A percentile compares a stretch with the other conserved stretches of the same genome.
Evolutionary conservation across 64 coral and sea anemone genomes (phyloP).

Genomic region (Astreopora myriophthalma): DNA sequence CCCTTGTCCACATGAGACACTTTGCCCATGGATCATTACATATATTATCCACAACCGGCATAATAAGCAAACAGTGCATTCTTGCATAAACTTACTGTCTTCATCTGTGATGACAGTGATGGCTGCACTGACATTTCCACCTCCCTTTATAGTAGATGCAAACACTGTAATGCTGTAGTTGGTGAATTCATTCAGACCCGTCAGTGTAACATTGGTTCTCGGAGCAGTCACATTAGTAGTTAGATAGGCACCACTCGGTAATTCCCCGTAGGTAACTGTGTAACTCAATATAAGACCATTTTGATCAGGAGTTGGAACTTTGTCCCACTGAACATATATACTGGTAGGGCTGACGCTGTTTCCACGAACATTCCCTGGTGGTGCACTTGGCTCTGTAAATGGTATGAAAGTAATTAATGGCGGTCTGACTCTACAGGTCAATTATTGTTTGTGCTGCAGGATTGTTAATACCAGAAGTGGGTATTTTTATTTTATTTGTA

Average conservation of each 20-base stretch:
- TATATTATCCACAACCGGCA: no score
- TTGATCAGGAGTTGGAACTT: neutral
- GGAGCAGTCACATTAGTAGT: neutral
- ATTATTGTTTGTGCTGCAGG: no score
- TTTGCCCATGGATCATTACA: no score
- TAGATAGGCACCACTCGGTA: neutral
- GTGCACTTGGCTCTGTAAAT: neutral
- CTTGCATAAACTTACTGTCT: neutral
- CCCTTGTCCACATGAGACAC: neutral
- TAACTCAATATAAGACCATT: conserved; percentile 15
- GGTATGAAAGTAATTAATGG: neutral
- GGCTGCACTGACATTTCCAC: neutral
- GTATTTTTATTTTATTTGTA: no score
- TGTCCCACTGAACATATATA: neutral
- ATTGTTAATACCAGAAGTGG: no score
- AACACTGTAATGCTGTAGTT: conserved; percentile 26
- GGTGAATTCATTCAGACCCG: neutral
- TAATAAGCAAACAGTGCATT: neutral
- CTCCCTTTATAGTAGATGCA: neutral
- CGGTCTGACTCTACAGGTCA: no score
- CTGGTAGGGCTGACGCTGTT: neutral
- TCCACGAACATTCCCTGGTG: neutral
- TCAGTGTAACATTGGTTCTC: neutral
- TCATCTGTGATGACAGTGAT: neutral
- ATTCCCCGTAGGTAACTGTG: neutral